Base-by-base conservation (phyloP, 2,888 invertebrate species). In the Ischnura elegans region DNA sequence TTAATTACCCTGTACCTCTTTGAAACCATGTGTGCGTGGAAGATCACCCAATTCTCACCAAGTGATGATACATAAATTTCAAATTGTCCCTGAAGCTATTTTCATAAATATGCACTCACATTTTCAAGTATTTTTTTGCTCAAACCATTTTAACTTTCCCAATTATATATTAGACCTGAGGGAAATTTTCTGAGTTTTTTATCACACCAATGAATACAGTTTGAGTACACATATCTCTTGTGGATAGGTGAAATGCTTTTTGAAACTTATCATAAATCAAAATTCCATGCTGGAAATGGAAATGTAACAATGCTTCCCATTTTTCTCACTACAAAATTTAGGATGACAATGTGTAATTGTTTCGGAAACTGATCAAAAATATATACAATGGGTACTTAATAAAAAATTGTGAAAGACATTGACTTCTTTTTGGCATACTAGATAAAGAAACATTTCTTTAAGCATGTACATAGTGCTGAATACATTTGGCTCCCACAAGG, bases 41-140 rank as follows among this genome's bases (percentile, higher is more conserved):
- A n/a, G n/a, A 36, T 76, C 76, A 76, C 25, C 16, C 76, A 76
- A 36, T 36, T 36, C 76, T 76, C 4, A 76, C n/a, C n/a, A 16
- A 61, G 6, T 25, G 25, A 13, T 13, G 19, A 29, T 10, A 8
- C 8, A 76, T 76, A 0, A 76, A 2, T 76, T 36, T 76, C 0
- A 61, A n/a, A 76, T 76, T 10, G 36, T 76, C 76, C n/a, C 76
- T 76, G 29, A 19, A 66, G n/a, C 66, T 66, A 66, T 66, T 76
- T 2, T 13, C 1, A 36, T 13, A 36, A 76, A 76, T 0, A 36
- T 36, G 16, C 36, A 6, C 0, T 36, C 1, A 1, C 36, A 0
- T 76, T 10, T 36, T 36, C 29, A 5, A 3, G 29, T 36, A 3
- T 76, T 76, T 0, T 25, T 3, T 0, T 25, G 25, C 8, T 36